Conservation (phyloP, 2,797 vertebrate genomes). For the Leuciscus waleckii region DNA sequence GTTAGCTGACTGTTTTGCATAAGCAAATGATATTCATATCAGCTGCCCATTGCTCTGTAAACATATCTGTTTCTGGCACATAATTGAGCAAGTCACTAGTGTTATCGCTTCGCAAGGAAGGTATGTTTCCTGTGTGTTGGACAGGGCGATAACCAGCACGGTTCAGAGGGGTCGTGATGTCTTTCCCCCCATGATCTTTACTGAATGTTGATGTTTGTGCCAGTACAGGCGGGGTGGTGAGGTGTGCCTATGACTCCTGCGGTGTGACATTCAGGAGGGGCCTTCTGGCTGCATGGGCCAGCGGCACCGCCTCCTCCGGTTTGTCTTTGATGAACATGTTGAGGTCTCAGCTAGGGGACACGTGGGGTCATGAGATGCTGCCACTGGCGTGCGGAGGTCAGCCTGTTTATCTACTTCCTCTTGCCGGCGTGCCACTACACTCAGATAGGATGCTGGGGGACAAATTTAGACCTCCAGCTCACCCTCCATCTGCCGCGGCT, state of each 20-base stretch:
- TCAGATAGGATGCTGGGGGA: constrained; percentile 84
- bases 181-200: constrained; percentile 48
- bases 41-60: not conserved
- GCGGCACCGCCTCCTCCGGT: constrained; percentile 17
- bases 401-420: constrained; percentile 75
- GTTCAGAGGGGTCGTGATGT: constrained; percentile 54
- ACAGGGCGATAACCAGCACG: constrained; percentile 30
- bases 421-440: constrained; percentile 77
- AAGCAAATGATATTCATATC: not conserved
- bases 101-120: not conserved
- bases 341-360: constrained; percentile 49
- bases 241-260: constrained; percentile 52
- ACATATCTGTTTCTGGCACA: not conserved
- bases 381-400: constrained; percentile 67
- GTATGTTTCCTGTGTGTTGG: constrained; percentile 16
- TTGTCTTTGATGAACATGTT: constrained; percentile 57
- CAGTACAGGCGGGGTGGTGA: constrained; percentile 49
- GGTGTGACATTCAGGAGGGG: constrained; percentile 55
- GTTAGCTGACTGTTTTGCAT: constrained; percentile 15
- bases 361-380: constrained; percentile 72
- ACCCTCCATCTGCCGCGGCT: constrained; percentile 84
- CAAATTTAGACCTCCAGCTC: constrained; percentile 86
- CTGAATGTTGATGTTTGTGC: constrained; percentile 47
- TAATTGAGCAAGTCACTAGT: not conserved
- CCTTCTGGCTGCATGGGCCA: constrained; percentile 39